Evolutionary conservation across 2,113 vertebrate species (phyloP), one percentile per base, ranked within the genome.

Genomic region (Papio anubis): DNA sequence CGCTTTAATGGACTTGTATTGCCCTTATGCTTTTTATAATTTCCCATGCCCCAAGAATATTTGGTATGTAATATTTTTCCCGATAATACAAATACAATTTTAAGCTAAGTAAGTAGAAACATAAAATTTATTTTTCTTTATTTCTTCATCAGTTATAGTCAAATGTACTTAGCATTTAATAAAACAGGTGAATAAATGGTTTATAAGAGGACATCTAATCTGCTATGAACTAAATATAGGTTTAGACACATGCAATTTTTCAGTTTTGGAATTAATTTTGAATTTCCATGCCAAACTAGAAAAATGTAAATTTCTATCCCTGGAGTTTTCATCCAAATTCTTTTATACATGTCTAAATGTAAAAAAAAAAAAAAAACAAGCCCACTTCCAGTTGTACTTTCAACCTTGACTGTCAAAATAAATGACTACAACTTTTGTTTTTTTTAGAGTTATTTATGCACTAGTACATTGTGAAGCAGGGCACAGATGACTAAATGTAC

Each of bases 391-490:
- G 38, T 27, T 79, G 25, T 57, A 52, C 40, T 82, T 96, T 94
- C 81, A 93, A 93, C 59, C 66, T 92, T 82, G 45, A 96, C 21
- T 75, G 18, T 90, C 45, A 86, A 72, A 81, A 9, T 43, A 81
- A 92, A 79, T 55, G 35, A 68, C 43, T 85, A 23, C 32, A 97
- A 88, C 10, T 79, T 96, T 61, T 35, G 61, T 6, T 40, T 94
- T 72, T 82, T 48, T 40, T 88, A 81, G 45, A 86, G 10, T 70
- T 50, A 52, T 66, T 85, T 11, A 20, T 11, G 14, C 88, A 8
- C 16, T 76, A 17, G 40, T 50, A 16, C 4, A 1, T 7, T 76
- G 38, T 52, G 50, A 85, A n/a, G 52, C 66, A 70, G 30, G 35
- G 11, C 18, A 16, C 21, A 30, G 32, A 32, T 75, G 25, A 27